phyloP scores from a whole-genome alignment of 1,140 invertebrate species.

The Drosophila virilis region DNA sequence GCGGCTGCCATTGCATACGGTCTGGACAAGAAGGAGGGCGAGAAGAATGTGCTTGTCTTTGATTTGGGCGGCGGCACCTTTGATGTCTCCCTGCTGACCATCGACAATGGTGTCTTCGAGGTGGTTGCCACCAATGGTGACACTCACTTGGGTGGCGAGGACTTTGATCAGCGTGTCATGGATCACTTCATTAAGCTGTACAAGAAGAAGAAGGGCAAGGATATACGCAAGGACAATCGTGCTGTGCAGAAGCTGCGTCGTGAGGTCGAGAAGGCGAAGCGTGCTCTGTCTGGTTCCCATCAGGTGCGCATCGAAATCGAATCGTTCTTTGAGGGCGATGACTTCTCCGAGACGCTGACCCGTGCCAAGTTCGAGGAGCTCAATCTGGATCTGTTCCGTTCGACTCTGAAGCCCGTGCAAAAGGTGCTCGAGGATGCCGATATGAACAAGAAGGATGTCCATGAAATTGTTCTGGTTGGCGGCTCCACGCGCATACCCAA shows the following conservation, averaged over 20 bases:
- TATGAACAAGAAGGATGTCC: conserved; percentile 99
- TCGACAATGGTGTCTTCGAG: conserved; percentile 98
- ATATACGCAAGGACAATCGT: conserved; percentile 97
- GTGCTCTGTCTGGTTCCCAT: conserved; percentile 97
- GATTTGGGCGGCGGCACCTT: conserved; percentile 99
- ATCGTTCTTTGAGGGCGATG: conserved; percentile 99
- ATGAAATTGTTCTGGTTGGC: conserved; percentile 99
- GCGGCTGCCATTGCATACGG: conserved; percentile 99
- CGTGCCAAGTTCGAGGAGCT: conserved; percentile 99
- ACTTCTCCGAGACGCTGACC: conserved; percentile 99
- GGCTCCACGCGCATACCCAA: conserved; percentile 99
- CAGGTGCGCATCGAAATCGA: conserved; percentile 99
- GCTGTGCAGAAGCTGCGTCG: conserved; percentile 98
- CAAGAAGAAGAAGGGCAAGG: conserved; percentile 99
- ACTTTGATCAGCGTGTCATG: conserved; percentile 99
- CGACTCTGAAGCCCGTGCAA: conserved; percentile 99
- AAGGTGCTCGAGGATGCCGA: conserved; percentile 99
- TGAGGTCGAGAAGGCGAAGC: conserved; percentile 99
- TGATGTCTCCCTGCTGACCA: conserved; percentile 99
- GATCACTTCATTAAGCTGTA: conserved; percentile 99
- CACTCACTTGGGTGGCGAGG: conserved; percentile 99
- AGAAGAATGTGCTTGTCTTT: conserved; percentile 99
- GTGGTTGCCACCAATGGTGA: conserved; percentile 99
- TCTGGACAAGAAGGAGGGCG: conserved; percentile 99
- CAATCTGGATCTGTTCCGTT: conserved; percentile 99